Base-by-base conservation (phyloP, 2,797 vertebrate genomes). In the Tauraco hartlaubi region DNA sequence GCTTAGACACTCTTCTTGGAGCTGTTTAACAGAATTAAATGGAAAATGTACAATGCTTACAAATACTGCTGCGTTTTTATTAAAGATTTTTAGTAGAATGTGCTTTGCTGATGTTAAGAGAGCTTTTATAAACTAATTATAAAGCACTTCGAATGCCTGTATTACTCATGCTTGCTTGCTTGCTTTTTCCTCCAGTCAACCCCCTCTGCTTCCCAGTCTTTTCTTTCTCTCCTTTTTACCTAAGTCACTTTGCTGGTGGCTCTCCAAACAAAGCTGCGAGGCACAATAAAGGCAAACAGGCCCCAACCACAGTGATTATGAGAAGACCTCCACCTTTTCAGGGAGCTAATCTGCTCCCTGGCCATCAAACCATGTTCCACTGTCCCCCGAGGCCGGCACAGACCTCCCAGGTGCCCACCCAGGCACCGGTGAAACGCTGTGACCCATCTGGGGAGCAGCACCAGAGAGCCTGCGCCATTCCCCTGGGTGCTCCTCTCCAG, bases 41-140 rank as follows among this genome's bases (percentile, higher is more conserved):
- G 2, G 84, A 92, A 95, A 95, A 90, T 8, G 6, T 58, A 91
- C 21, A 69, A 71, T 76, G 61, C 85, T 92, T 94, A 94, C 80
- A 94, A 95, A 96, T 88, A 92, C 69, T 87, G 67, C 63, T 76
- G 69, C 2, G 0, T 92, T 95, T 96, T 96, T 88, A 82, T 91
- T 94, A 90, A 85, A 86, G 76, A 94, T 85, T 93, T 94, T 86
- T 88, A 95, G 74, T 76, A 94, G 85, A 93, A 96, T 88, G 64
- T 80, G 52, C 83, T 96, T 88, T 85, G 67, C 80, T 79, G 63
- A 90, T 92, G 56, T 82, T 95, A 90, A 90, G 71, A 96, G 85
- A 92, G 73, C 77, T 97, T 95, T 93, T 87, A 93, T 96, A 96
- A 97, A 94, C 88, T 88, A 95, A 95, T 94, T 96, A 90, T 68